Conservation (phyloP, 2,888 invertebrate species). For the Chrysotoxum bicinctum region DNA sequence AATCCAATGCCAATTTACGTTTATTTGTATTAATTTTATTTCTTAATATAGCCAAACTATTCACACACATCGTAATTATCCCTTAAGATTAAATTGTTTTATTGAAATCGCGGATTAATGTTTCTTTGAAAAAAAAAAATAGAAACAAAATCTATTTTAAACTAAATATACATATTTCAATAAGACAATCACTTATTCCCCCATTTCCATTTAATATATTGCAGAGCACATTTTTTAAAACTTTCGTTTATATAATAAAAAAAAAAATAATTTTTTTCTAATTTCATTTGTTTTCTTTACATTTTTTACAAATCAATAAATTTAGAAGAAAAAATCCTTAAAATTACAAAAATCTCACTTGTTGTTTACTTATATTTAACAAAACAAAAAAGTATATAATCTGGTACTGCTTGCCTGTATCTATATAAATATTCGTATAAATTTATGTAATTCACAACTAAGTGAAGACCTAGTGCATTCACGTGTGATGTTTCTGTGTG, state of each 20-base stretch:
- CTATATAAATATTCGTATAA: conserved; percentile 72
- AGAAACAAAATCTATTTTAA: neutral
- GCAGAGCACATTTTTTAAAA: conserved; percentile 72
- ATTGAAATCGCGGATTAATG: conserved; percentile 40
- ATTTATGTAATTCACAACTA: conserved; percentile 69
- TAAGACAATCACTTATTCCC: conserved; percentile 65
- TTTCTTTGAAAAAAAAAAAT: neutral
- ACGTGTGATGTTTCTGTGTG: conserved; percentile 40
- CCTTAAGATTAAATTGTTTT: conserved; percentile 50
- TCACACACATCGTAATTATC: conserved; percentile 63
- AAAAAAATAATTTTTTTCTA: conserved; percentile 61
- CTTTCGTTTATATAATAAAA: conserved; percentile 61
- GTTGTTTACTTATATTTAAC: conserved; percentile 66
- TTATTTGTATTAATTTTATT: conserved; percentile 3
- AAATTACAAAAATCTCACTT: conserved; percentile 71
- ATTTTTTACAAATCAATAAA: conserved; percentile 65
- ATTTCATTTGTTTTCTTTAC: conserved; percentile 68
- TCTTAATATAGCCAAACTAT: conserved; percentile 28
- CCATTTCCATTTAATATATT: conserved; percentile 67
- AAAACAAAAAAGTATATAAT: conserved; percentile 63
- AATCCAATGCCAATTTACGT: conserved; percentile 7
- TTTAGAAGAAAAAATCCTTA: conserved; percentile 53
- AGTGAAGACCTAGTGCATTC: conserved; percentile 65
- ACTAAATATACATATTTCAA: conserved; percentile 34
- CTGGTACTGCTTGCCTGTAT: conserved; percentile 72